These are phyloP conservation scores for Pangasianodon hypophthalmus DNA, from an alignment of 2,113 vertebrate species.

Conservation along the genomic window DNA sequence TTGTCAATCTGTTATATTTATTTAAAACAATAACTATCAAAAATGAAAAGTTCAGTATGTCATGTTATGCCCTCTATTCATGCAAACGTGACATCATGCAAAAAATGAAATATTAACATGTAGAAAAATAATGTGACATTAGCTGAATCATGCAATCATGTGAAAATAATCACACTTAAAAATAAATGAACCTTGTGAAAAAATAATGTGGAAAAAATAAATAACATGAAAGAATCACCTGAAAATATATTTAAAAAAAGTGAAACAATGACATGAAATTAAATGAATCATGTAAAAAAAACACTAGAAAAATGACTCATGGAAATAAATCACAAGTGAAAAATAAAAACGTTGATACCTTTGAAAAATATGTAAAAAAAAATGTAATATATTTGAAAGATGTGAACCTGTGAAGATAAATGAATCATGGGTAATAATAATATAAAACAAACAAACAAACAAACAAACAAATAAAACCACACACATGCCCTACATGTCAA, in stretches of 20 bases:
- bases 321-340: neutral
- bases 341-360: neutral
- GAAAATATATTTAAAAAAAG: neutral
- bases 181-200: neutral
- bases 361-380: too few species aligned
- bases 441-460: neutral
- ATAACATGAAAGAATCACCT: too few species aligned
- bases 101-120: neutral
- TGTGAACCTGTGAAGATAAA: neutral
- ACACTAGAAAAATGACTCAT: neutral
- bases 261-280: neutral
- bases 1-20: neutral
- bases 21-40: neutral
- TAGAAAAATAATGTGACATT: neutral
- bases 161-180: neutral
- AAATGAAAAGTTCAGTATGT: neutral
- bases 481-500: neutral
- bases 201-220: neutral
- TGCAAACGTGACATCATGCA: neutral
- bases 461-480: neutral
- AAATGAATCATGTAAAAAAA: neutral
- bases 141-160: neutral
- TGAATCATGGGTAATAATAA: neutral
- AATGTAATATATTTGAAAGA: neutral
- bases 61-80: neutral